A percentile compares a stretch with the other conserved stretches of the same genome.
phyloP scores from a whole-genome alignment of 1,140 invertebrate species.

The Leptestheria dahalacensis region DNA sequence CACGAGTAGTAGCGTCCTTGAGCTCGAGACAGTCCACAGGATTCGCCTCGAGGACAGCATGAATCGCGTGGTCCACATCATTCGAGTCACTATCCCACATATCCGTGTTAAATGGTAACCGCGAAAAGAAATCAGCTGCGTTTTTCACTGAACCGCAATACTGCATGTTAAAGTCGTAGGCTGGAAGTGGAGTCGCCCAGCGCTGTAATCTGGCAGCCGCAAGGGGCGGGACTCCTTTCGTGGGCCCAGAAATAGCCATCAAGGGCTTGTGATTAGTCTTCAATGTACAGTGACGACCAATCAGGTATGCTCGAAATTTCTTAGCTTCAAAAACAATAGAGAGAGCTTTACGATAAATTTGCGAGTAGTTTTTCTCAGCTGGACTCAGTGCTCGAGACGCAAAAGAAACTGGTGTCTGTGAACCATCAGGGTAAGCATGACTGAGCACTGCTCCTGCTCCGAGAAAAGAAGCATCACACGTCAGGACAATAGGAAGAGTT shows the following conservation, averaged over 20 bases:
- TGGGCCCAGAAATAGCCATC: constrained; percentile 28
- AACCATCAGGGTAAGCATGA: constrained; percentile 25
- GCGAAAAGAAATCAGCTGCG: constrained; percentile 18
- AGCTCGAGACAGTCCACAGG: constrained; percentile 29
- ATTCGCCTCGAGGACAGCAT: constrained; percentile 37
- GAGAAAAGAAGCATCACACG: constrained; percentile 26
- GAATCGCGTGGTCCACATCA: constrained; percentile 22
- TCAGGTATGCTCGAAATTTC: constrained; percentile 36
- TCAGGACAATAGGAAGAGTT: not conserved
- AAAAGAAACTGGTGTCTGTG: constrained; percentile 31
- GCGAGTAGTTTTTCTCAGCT: constrained; percentile 32
- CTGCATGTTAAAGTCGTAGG: constrained; percentile 27
- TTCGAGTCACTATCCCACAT: constrained; percentile 35
- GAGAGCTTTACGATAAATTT: constrained; percentile 38
- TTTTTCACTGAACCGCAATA: constrained; percentile 22
- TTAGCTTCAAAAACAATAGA: constrained; percentile 34
- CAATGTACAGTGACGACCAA: constrained; percentile 31
- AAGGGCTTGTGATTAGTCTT: constrained; percentile 35
- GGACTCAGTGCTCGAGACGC: constrained; percentile 20
- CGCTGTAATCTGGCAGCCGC: constrained; percentile 27
- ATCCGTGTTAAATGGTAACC: constrained; percentile 20
- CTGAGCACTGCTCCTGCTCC: constrained; percentile 17
- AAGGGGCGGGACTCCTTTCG: constrained; percentile 22
- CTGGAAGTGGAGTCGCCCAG: constrained; percentile 25
- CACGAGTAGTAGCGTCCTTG: constrained; percentile 17